Conservation (phyloP, 1,140 invertebrate genomes). For the Drosophila tropicalis region DNA sequence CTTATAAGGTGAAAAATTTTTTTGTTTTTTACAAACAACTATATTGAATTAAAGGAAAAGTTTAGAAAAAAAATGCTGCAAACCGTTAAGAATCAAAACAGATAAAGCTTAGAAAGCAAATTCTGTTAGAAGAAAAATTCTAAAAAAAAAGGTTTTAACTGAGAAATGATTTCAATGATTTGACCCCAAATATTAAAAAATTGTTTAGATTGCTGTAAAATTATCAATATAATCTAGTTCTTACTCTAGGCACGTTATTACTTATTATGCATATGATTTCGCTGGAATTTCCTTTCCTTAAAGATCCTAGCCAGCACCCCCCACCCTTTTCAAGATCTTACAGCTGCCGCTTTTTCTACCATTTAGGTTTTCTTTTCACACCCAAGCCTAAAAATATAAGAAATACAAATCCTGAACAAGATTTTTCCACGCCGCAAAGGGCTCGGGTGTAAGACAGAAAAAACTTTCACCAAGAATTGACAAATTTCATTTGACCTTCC, state of each 20-base stretch:
- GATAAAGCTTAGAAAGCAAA: neutral
- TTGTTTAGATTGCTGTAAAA: neutral
- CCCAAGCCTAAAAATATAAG: slow-evolving; percentile 30
- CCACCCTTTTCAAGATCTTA: slow-evolving; percentile 27
- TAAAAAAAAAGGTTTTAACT: too few species aligned
- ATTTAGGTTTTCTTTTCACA: slow-evolving; percentile 45
- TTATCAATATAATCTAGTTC: neutral
- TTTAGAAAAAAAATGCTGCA: too few species aligned
- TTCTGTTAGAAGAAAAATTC: neutral
- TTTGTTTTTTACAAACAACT: too few species aligned
- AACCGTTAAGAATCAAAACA: neutral
- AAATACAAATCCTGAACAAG: slow-evolving; percentile 31
- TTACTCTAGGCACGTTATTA: neutral
- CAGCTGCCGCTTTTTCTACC: slow-evolving; percentile 46
- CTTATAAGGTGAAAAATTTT: slow-evolving; percentile 25
- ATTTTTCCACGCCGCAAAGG: slow-evolving; percentile 50
- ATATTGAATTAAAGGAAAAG: too few species aligned
- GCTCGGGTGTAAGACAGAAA: slow-evolving; percentile 13
- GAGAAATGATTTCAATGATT: too few species aligned
- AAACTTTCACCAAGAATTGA: slow-evolving; percentile 72
- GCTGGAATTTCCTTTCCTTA: neutral
- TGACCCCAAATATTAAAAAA: too few species aligned
- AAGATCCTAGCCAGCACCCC: neutral
- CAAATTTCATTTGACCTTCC: slow-evolving; percentile 67
- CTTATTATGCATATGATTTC: slow-evolving; percentile 20